Base-by-base conservation (phyloP, 1,140 invertebrate species). In the Pseudomyrmex flavicornis region DNA sequence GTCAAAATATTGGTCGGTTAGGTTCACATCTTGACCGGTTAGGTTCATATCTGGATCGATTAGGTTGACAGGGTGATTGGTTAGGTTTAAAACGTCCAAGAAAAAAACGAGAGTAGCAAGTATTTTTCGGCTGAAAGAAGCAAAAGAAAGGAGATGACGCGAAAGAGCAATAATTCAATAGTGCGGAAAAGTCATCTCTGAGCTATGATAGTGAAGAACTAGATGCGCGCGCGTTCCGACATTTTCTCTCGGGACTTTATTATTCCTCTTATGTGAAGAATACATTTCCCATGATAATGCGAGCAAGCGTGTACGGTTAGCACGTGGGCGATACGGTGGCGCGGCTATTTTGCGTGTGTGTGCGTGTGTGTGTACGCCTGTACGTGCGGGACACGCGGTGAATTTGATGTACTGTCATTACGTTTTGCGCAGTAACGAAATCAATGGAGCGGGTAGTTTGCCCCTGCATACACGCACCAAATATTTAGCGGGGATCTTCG, bases 221-320 rank as follows among this genome's bases (percentile, higher is more conserved):
- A 56, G 46, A 56, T 74, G 35, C 35, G 35, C 35, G 35, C 35
- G 35, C 35, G 35, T 68, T 50, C 26, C 17, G 52, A n/a, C 15
- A 44, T 76, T 85, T 63, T 85, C 87, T 62, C 83, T 46, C 56
- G 77, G 73, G 86, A 77, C 86, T 88, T 88, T 89, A 86, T 88
- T 89, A 89, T 80, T 58, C 20, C 68, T 73, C 83, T 82, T 74
- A 75, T 58, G 73, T 56, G 75, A 75, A 56, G 84, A 89, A 89
- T 88, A 83, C 65, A 86, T 89, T 89, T 88, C 79, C 75, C 82
- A 86, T 83, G 87, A 63, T 88, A 88, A 88, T 88, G 54, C 15
- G 72, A 54, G 54, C 15, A 68, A 54, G 54, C 46, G 75, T 48
- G 26, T 5, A 26, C 20, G 63, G 61, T 77, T 61, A 73, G 44